Base-by-base conservation (phyloP, 2,888 invertebrate genomes). In the Mythimna pallens region DNA sequence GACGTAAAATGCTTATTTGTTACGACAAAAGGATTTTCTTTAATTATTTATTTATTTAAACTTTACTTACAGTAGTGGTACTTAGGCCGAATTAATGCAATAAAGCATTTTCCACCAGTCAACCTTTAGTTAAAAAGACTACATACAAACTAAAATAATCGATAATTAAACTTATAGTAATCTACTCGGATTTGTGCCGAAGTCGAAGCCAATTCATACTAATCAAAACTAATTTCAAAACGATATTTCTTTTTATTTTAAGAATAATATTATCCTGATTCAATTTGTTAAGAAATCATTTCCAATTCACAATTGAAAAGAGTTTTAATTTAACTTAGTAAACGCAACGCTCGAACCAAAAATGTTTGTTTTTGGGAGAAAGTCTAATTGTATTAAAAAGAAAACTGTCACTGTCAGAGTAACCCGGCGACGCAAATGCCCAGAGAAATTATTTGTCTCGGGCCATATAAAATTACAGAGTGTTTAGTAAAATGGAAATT, bases 401-500 rank as follows among this genome's bases (percentile, higher is more conserved):
- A 78, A 78, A 88, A 81, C 78, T 89, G 87, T 89, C 90, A 89
- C 66, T 89, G 89, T 90, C 90, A 90, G 81, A 82, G 86, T 83
- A 77, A 78, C 78, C 79, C 61, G 65, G 78, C 71, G 55, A 83
- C 71, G 73, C 63, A 58, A 76, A 70, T 83, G 76, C 78, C 79
- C 61, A 70, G 81, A 81, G 81, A 84, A 81, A 83, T 86, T 83
- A 78, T 84, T 81, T 65, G 73, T 84, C 77, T 84, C 77, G 73
- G 76, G 74, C 72, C 34, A 74, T 81, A 87, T 81, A 86, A 88
- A 89, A 89, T 89, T 88, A 79, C 71, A 86, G 86, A 87, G 86
- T 88, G 78, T 76, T 86, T 65, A 73, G 74, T 78, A 87, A 87
- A 88, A 94, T 94, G 94, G 94, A 94, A 92, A 92, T 93, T 80